Conservation (phyloP, 2,113 vertebrate genomes). For the Fregetta grallaria region DNA sequence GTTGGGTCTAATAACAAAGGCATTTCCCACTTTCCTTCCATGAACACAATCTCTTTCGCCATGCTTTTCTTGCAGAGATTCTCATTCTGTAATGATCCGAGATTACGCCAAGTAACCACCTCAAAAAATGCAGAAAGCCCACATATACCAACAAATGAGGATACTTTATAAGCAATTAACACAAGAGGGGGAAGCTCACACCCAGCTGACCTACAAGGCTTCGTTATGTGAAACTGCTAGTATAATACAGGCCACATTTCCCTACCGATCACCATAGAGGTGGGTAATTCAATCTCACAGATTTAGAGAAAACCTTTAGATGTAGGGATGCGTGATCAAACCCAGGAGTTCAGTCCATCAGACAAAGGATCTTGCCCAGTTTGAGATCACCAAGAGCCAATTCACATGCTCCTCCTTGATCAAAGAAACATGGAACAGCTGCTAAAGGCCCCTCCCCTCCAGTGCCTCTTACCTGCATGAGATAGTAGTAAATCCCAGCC, state of each 20-base stretch:
- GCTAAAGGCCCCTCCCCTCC: neutral
- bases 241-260: neutral
- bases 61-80: neutral
- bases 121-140: neutral
- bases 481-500: slow-evolving; percentile 94
- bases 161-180: neutral
- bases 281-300: neutral
- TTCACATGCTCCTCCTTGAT: neutral
- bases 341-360: neutral
- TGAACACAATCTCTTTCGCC: neutral
- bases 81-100: neutral
- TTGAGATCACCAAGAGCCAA: neutral
- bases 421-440: neutral
- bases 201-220: neutral
- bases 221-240: neutral
- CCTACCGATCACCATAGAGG: neutral
- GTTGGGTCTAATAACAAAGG: neutral
- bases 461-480: slow-evolving; percentile 87
- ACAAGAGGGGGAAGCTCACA: neutral
- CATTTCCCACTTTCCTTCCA: neutral
- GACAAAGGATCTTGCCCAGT: neutral
- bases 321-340: neutral
- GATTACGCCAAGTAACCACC: neutral
- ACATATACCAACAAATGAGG: neutral
- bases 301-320: neutral